Evolutionary conservation across 2,113 vertebrate species (phyloP).

Genomic region (Proteles cristata): DNA sequence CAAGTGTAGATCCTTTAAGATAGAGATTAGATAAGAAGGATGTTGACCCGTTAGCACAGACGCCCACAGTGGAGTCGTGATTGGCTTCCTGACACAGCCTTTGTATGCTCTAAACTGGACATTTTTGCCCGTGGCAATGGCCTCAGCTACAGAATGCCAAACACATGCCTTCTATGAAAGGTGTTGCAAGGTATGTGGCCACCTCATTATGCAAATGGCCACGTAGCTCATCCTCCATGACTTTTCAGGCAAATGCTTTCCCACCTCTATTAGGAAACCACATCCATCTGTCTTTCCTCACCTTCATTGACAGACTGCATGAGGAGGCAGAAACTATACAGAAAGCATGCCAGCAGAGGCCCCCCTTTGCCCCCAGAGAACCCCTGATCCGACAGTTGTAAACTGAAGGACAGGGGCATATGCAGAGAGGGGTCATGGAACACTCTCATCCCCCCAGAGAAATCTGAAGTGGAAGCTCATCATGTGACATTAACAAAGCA

Average conservation of each 20-base stretch:
- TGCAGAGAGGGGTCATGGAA: neutral
- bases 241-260: neutral
- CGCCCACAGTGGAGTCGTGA: neutral
- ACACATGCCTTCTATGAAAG: neutral
- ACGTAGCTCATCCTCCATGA: neutral
- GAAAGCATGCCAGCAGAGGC: neutral
- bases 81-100: neutral
- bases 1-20: neutral
- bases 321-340: neutral
- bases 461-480: neutral
- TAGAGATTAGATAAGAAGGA: neutral
- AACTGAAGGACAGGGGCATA: neutral
- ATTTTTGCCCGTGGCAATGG: neutral
- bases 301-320: neutral
- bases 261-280: neutral
- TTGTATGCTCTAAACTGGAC: neutral
- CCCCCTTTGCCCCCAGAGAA: neutral
- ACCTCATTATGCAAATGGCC: neutral
- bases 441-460: neutral
- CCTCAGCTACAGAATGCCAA: constrained; percentile 3
- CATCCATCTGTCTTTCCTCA: neutral
- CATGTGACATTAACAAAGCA: neutral
- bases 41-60: neutral
- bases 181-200: neutral
- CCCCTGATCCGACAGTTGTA: neutral